phyloP scores from a whole-genome alignment of 2,113 vertebrate species.

The Apodemus sylvaticus region DNA sequence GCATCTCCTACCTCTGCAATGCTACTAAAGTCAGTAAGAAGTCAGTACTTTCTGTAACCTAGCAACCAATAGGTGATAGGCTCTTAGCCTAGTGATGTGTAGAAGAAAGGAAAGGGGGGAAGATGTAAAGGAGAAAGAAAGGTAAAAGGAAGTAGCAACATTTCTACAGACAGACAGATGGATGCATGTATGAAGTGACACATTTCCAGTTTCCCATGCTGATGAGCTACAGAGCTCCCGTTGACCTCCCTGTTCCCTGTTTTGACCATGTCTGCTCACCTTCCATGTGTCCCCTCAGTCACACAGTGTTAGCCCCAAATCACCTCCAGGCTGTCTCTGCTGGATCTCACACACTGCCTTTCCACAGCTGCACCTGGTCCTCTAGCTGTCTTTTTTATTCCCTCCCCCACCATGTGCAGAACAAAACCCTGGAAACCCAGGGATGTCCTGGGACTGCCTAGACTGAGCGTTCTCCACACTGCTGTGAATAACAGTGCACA shows the following conservation, averaged over 20 bases:
- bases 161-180: not conserved
- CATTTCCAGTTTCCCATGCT: not conserved
- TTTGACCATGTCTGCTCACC: not conserved
- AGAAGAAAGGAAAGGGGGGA: not conserved
- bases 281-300: not conserved
- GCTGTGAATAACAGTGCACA: not conserved
- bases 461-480: not conserved
- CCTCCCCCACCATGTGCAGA: not conserved
- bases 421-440: not conserved
- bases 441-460: not conserved
- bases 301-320: not conserved
- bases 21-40: not conserved
- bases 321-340: not conserved
- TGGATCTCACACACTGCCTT: not conserved
- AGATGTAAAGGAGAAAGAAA: not conserved
- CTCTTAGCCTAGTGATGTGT: not conserved
- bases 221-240: not conserved
- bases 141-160: not conserved
- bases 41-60: not conserved
- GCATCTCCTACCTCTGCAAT: not conserved
- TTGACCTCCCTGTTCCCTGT: not conserved
- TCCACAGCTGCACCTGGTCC: not conserved
- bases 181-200: not conserved
- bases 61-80: not conserved
- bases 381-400: not conserved